Evolutionary conservation across 2,888 invertebrate genomes (phyloP), one percentile per base, ranked within the genome.

Genomic region (Drosophila pegasa): DNA sequence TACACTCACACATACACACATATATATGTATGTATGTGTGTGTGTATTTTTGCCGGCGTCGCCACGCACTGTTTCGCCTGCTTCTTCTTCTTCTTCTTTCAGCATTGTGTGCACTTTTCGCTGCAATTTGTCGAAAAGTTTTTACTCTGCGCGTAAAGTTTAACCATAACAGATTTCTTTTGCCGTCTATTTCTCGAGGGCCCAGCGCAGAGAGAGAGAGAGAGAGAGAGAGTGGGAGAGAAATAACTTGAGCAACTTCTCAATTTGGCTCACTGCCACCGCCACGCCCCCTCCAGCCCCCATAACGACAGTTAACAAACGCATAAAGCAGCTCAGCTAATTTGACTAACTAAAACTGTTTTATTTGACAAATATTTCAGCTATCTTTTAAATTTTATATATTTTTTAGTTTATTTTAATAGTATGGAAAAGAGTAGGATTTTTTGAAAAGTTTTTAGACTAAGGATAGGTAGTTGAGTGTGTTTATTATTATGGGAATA

Each of bases 41-140:
- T 62, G 50, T 48, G n/a, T 41, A 9, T 38, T 64, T 68, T 77
- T 58, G 78, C 54, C 78, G 73, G 68, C 84, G 66, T 84, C 73
- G 74, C 81, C 79, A 80, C 85, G 79, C 79, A 85, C 85, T 79
- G 79, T 84, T 79, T 77, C 81, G 38, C 43, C 31, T 41, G 52
- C 55, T 31, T 37, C 47, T 31, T 48, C 20, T 71, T 22, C 22
- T 51, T 51, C 51, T 52, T 27, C 18, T 38, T 29, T 31, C 31
- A 29, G 60, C 79, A 80, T 81, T 86, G 87, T 76, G 63, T 82
- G 78, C 81, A 75, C 75, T 78, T 78, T 87, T 76, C 72, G 64
- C 81, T 84, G 84, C 80, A 83, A 87, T 87, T 83, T 83, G 82
- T 83, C 84, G 87, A 87, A 83, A 83, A 83, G 68, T 77, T 80